Evolutionary conservation across 2,113 vertebrate genomes (phyloP).

Genomic region (Laticauda laticaudata): DNA sequence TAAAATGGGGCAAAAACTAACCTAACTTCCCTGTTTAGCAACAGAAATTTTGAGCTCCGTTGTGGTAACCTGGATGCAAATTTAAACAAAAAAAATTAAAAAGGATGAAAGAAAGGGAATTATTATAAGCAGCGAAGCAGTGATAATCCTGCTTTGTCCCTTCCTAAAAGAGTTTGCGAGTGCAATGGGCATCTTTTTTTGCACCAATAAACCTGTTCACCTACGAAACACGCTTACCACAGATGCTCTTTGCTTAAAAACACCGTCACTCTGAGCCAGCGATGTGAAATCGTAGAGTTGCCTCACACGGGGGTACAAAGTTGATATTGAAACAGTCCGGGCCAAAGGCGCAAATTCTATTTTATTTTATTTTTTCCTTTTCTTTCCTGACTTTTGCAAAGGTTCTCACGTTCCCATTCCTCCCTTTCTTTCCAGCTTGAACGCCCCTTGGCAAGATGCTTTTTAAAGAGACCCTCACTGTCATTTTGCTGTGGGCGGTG

Average conservation of each 20-base stretch:
- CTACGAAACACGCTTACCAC: no score
- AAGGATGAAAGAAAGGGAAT: background rate
- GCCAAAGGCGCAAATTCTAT: background rate
- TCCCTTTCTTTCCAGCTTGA: constrained; percentile 16
- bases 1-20: background rate
- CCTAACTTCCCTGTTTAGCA: background rate
- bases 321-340: background rate
- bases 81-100: no score
- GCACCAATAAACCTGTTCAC: no score
- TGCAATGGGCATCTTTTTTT: no score
- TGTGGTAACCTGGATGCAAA: background rate
- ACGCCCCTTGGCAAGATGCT: constrained; percentile 62
- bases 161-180: no score
- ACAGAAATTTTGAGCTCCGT: background rate
- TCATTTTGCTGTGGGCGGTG: constrained; percentile 67
- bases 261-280: background rate
- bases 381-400: background rate
- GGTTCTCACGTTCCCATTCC: background rate
- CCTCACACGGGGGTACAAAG: background rate
- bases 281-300: background rate
- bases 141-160: background rate
- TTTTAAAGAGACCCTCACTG: constrained; percentile 43
- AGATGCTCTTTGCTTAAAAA: no score
- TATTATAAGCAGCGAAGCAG: background rate
- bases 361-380: background rate